Evolutionary conservation across 2,113 vertebrate genomes (phyloP).

Genomic region (Calidris pygmaea): DNA sequence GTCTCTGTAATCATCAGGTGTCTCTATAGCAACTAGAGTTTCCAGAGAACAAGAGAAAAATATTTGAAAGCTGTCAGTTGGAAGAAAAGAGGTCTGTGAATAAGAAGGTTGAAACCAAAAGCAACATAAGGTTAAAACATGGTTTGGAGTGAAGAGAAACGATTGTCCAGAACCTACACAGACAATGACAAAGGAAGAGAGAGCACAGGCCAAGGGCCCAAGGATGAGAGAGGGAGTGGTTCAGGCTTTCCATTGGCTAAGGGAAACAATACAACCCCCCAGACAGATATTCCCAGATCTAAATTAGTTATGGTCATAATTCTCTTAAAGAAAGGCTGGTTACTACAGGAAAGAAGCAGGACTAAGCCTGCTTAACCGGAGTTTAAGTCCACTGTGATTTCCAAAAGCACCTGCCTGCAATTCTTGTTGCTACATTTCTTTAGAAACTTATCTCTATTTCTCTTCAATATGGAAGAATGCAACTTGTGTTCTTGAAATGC

Average conservation of each 20-base stretch:
- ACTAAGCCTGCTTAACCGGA: neutral
- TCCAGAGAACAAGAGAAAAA: constrained; percentile 68
- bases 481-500: neutral
- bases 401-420: neutral
- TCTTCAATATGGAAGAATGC: neutral
- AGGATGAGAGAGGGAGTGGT: neutral
- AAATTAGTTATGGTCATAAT: neutral
- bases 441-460: neutral
- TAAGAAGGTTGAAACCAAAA: constrained; percentile 35
- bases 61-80: constrained; percentile 63
- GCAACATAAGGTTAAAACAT: constrained; percentile 32
- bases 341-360: neutral
- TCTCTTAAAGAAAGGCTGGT: neutral
- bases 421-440: neutral
- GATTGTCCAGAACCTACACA: neutral
- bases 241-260: neutral
- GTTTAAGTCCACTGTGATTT: neutral
- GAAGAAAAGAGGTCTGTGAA: constrained; percentile 62
- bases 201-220: neutral
- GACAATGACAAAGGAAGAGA: neutral
- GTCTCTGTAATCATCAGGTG: constrained; percentile 71
- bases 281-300: neutral
- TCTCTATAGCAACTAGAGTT: constrained; percentile 80
- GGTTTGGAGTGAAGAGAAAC: constrained; percentile 34
- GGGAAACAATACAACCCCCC: neutral